phyloP scores from a whole-genome alignment of 2,797 vertebrate species.

The Diplodus puntazzo region DNA sequence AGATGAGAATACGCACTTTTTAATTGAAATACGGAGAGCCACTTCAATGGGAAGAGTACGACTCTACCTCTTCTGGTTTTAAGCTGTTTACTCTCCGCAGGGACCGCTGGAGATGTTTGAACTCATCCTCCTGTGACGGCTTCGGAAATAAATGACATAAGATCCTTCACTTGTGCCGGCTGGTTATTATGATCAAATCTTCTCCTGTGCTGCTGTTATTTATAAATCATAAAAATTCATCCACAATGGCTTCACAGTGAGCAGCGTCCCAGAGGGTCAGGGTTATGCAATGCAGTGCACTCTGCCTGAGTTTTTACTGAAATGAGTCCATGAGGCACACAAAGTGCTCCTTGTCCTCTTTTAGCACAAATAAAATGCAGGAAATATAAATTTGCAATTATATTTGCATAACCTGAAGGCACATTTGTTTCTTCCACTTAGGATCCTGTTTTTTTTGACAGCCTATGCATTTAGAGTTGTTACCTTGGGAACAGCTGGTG shows the following conservation, averaged over 20 bases:
- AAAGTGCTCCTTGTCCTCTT: not conserved
- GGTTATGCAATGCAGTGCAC: slow-evolving; percentile 2
- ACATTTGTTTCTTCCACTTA: not conserved
- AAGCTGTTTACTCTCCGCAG: slow-evolving; percentile 39
- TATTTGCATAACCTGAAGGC: slow-evolving; percentile 18
- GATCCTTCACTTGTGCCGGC: slow-evolving; percentile 19
- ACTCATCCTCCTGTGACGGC: slow-evolving; percentile 44
- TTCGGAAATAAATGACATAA: slow-evolving; percentile 36
- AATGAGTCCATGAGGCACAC: slow-evolving; percentile 5
- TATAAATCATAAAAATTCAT: slow-evolving; percentile 47
- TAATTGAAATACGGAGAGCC: slow-evolving; percentile 37
- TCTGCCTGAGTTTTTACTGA: slow-evolving; percentile 8
- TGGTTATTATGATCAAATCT: slow-evolving; percentile 40
- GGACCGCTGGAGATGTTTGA: slow-evolving; percentile 38
- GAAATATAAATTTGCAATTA: not conserved
- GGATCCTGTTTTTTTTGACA: not conserved
- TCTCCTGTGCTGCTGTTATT: slow-evolving; percentile 27
- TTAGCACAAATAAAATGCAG: not conserved
- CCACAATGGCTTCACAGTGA: slow-evolving; percentile 16
- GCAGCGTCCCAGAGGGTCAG: slow-evolving; percentile 32
- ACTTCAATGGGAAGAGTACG: slow-evolving; percentile 18
- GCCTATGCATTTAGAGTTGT: not conserved
- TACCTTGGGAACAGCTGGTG: not conserved
- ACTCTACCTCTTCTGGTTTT: slow-evolving; percentile 7
- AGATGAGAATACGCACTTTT: slow-evolving; percentile 40